Evolutionary conservation across 1,140 invertebrate genomes (phyloP).

Genomic region (Sinonovacula constricta): DNA sequence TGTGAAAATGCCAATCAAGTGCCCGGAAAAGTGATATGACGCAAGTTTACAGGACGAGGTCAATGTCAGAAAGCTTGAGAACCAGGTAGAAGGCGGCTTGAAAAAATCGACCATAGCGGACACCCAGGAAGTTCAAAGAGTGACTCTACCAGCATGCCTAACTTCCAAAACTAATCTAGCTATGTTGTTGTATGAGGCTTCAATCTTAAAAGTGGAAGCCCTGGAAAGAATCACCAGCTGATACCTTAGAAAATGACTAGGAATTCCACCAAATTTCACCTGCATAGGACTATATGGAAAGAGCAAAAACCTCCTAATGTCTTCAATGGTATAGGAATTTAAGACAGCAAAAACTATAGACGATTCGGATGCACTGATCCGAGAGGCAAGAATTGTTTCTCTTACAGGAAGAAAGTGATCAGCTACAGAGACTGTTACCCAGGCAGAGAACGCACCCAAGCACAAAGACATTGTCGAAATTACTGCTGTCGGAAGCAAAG

Average conservation of each 20-base stretch:
- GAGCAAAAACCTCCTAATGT: not conserved
- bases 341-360: not conserved
- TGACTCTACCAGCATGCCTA: constrained; percentile 47
- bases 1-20: constrained; percentile 21
- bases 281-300: not conserved
- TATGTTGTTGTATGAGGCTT: constrained; percentile 38
- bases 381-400: constrained; percentile 23
- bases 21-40: constrained; percentile 29
- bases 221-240: constrained; percentile 12
- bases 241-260: constrained; percentile 17
- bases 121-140: constrained; percentile 51
- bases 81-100: constrained; percentile 27
- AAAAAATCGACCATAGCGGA: constrained; percentile 11
- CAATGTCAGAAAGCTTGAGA: not conserved
- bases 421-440: constrained; percentile 24
- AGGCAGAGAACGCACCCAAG: constrained; percentile 39
- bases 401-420: constrained; percentile 26
- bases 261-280: constrained; percentile 5
- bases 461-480: constrained; percentile 43
- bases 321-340: not conserved
- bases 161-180: constrained; percentile 34
- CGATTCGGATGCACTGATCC: constrained; percentile 12
- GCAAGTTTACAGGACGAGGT: constrained; percentile 21
- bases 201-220: constrained; percentile 22
- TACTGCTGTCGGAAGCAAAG: constrained; percentile 29